Conservation (phyloP, 2,797 vertebrate genomes). For the Halcyon smyrnensis region DNA sequence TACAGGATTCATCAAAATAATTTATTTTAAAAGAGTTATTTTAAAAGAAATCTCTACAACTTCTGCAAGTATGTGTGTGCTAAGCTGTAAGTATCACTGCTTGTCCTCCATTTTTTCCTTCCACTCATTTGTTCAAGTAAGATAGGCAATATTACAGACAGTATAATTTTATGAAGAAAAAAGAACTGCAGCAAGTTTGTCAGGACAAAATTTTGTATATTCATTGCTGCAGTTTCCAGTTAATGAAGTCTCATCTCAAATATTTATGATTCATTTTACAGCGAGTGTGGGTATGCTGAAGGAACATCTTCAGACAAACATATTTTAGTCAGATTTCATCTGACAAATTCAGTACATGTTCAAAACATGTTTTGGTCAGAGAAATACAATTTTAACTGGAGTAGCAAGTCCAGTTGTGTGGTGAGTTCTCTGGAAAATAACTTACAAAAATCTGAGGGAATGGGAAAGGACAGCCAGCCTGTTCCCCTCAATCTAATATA, state of each 20-base stretch:
- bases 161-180: slow-evolving; percentile 3
- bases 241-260: slow-evolving; percentile 43
- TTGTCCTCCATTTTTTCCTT: neutral
- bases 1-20: neutral
- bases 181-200: slow-evolving; percentile 24
- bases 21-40: neutral
- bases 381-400: neutral
- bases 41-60: neutral
- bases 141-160: neutral
- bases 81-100: neutral
- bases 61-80: neutral
- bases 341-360: neutral
- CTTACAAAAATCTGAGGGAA: neutral
- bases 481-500: neutral
- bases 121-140: neutral
- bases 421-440: neutral
- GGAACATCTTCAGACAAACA: neutral
- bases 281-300: neutral
- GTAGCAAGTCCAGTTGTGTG: neutral
- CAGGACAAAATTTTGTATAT: slow-evolving; percentile 12
- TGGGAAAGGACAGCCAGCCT: neutral
- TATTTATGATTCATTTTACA: slow-evolving; percentile 38
- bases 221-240: slow-evolving; percentile 20
- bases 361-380: neutral
- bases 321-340: neutral